phyloP scores from a whole-genome alignment of 2,888 invertebrate species.

The Lampropteryx suffumata region DNA sequence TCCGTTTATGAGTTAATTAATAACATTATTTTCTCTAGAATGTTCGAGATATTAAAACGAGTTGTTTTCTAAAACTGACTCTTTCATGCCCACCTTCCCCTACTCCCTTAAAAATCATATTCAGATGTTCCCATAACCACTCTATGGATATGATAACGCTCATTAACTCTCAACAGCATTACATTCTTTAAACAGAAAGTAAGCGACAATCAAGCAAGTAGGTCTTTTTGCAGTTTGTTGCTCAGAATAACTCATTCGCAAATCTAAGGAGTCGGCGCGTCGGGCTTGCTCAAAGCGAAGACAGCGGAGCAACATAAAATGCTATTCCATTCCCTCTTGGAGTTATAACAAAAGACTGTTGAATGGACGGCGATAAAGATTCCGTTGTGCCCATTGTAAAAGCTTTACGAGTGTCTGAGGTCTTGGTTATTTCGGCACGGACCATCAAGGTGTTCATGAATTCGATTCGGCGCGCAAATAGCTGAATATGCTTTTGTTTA shows the following conservation, averaged over 20 bases:
- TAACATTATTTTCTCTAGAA: no score
- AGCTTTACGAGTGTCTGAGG: slow-evolving; percentile 11
- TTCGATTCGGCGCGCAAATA: neutral
- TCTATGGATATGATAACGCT: no score
- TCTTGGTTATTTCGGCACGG: slow-evolving; percentile 8
- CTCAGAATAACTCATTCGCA: neutral
- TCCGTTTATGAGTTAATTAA: no score
- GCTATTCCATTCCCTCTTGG: slow-evolving; percentile 9
- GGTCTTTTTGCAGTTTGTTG: no score
- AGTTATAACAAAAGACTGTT: slow-evolving; percentile 12
- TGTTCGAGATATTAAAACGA: no score
- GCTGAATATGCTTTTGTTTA: neutral
- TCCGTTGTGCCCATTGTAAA: neutral
- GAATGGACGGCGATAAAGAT: neutral
- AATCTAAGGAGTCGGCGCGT: slow-evolving; percentile 1
- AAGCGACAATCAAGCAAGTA: no score
- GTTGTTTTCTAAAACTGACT: no score
- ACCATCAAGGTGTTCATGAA: neutral
- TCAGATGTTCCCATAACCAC: no score
- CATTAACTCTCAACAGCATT: no score
- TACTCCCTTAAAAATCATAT: no score
- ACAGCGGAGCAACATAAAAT: slow-evolving; percentile 6
- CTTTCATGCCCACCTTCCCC: no score
- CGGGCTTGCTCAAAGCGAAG: slow-evolving; percentile 5
- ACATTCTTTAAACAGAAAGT: no score